phyloP scores from a whole-genome alignment of 1,140 invertebrate species.

The Nephotettix cincticeps region DNA sequence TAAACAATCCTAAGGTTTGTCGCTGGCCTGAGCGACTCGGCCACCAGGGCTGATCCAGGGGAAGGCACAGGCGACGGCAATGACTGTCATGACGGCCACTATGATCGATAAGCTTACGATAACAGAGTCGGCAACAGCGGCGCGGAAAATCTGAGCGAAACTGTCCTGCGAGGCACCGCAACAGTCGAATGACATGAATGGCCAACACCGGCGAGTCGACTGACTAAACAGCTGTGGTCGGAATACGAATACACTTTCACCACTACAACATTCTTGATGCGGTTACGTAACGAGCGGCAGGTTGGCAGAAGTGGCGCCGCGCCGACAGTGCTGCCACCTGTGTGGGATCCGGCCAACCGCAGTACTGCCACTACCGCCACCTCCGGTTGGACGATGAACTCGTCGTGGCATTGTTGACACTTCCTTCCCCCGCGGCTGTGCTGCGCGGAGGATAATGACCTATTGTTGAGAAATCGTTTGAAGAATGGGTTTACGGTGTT shows the following conservation, averaged over 20 bases:
- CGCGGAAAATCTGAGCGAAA: background rate
- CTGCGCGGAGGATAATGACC: too few relatives aligned
- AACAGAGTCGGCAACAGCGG: background rate
- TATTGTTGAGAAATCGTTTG: too few relatives aligned
- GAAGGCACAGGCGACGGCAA: too few relatives aligned
- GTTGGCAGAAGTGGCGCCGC: background rate
- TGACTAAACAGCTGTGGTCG: background rate
- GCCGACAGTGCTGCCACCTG: background rate
- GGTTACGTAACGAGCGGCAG: background rate
- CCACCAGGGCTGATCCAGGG: too few relatives aligned
- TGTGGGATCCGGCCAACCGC: too few relatives aligned
- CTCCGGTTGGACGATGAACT: background rate
- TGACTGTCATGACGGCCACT: too few relatives aligned
- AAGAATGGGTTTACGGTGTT: too few relatives aligned
- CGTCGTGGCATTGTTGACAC: background rate
- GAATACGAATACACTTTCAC: slow-evolving; percentile 18
- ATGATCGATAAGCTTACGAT: background rate
- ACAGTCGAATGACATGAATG: background rate
- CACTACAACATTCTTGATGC: slow-evolving; percentile 18
- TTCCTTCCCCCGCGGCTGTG: background rate
- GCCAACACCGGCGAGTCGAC: too few relatives aligned
- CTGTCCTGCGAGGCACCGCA: background rate
- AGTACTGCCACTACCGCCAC: too few relatives aligned
- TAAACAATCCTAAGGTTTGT: background rate
- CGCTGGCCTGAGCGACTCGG: too few relatives aligned